Percentiles rank a stretch among this genome's conserved stretches.
phyloP scores from a whole-genome alignment of 1,140 invertebrate genomes.

The Whitmania pigra region DNA sequence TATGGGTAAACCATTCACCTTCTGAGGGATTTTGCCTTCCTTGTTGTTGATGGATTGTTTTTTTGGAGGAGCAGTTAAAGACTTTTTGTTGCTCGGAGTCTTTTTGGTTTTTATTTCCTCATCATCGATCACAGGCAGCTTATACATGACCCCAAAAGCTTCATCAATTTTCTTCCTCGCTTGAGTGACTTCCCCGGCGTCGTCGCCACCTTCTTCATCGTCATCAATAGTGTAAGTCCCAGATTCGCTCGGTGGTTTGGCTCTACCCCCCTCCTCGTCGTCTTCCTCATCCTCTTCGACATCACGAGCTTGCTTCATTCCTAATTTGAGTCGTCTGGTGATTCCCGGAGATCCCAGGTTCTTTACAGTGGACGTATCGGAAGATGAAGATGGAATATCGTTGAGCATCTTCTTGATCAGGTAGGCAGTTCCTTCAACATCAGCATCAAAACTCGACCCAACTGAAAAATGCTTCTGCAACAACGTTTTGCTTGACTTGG shows the following conservation, averaged over 20 bases:
- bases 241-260: background rate
- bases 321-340: background rate
- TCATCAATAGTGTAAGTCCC: conserved; percentile 6
- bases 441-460: background rate
- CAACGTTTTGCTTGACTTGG: background rate
- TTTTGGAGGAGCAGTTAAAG: no score
- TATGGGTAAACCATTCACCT: no score
- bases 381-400: background rate
- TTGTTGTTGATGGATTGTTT: no score
- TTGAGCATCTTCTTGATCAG: conserved; percentile 6
- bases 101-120: background rate
- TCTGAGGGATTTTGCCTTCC: no score
- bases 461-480: background rate
- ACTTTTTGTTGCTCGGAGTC: no score
- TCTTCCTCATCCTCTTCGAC: background rate
- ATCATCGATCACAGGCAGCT: conserved; percentile 2
- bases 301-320: background rate
- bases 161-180: conserved; percentile 6
- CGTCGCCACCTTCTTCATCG: background rate
- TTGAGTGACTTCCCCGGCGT: background rate
- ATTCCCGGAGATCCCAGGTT: conserved; percentile 2
- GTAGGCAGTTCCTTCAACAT: conserved; percentile 1
- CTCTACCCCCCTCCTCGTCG: background rate
- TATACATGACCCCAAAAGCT: background rate
- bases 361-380: background rate